These are phyloP conservation scores for Bubalus kerabau DNA, from an alignment of 2,113 vertebrate genomes.

Conservation along the genomic window DNA sequence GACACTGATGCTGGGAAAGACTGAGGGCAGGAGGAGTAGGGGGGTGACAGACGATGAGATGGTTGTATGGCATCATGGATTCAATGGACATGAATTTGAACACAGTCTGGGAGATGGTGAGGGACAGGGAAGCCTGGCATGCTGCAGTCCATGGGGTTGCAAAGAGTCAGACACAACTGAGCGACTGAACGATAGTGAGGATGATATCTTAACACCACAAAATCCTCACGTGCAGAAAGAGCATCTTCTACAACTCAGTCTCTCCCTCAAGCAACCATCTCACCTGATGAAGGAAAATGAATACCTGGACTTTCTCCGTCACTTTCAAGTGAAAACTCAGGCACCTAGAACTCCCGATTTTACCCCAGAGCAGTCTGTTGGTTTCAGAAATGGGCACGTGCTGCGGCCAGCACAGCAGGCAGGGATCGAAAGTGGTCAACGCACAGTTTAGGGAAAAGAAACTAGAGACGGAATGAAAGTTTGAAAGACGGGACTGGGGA, in stretches of 20 bases:
- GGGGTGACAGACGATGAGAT: background rate
- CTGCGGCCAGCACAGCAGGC: background rate
- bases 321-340: background rate
- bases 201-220: background rate
- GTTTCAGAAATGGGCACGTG: background rate
- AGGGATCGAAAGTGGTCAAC: background rate
- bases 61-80: background rate
- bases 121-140: background rate
- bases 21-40: background rate
- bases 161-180: background rate
- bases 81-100: background rate
- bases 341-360: background rate
- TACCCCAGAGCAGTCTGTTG: background rate
- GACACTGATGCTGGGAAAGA: background rate
- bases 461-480: background rate
- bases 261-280: background rate
- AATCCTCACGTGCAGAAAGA: background rate
- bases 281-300: background rate
- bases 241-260: background rate
- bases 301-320: background rate
- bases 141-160: background rate
- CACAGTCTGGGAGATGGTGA: background rate
- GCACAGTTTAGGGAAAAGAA: background rate
- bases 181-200: accelerated
- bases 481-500: background rate